Conservation (phyloP, 1,140 invertebrate species). For the Alviniconcha marisindica region DNA sequence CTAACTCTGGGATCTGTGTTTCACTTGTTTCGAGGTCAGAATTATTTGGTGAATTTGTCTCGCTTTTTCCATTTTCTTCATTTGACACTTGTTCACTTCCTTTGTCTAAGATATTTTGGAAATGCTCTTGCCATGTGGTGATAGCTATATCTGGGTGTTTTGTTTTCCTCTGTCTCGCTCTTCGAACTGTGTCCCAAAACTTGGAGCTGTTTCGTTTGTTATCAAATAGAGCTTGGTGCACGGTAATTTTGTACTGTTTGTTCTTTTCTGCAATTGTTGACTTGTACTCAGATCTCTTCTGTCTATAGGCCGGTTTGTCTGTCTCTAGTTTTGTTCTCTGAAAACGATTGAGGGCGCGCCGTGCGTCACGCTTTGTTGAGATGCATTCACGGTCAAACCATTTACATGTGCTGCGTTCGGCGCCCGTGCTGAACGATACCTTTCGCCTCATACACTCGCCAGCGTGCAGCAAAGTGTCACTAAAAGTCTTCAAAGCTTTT, state of each 20-base stretch:
- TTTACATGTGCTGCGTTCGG: too few species aligned
- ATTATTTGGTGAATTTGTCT: too few species aligned
- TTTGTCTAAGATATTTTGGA: neutral
- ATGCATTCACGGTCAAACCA: too few species aligned
- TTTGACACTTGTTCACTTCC: neutral
- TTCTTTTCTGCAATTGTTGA: neutral
- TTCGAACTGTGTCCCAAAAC: neutral
- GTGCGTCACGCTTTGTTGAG: neutral
- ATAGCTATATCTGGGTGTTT: neutral
- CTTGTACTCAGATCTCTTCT: neutral
- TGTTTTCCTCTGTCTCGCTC: neutral
- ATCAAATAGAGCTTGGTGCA: neutral
- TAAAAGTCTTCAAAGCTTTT: too few species aligned
- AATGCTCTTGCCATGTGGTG: neutral
- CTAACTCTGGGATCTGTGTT: neutral
- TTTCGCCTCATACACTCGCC: too few species aligned
- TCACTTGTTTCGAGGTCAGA: neutral
- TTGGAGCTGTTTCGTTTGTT: neutral
- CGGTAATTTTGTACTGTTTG: neutral
- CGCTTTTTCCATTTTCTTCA: neutral
- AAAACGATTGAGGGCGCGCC: neutral
- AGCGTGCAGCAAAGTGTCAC: too few species aligned
- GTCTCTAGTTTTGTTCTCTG: neutral
- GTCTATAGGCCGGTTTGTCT: neutral
- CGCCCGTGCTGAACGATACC: too few species aligned